These are phyloP conservation scores for Schizothorax lantsangensis DNA, from an alignment of 2,797 vertebrate genomes.

Conservation along the genomic window DNA sequence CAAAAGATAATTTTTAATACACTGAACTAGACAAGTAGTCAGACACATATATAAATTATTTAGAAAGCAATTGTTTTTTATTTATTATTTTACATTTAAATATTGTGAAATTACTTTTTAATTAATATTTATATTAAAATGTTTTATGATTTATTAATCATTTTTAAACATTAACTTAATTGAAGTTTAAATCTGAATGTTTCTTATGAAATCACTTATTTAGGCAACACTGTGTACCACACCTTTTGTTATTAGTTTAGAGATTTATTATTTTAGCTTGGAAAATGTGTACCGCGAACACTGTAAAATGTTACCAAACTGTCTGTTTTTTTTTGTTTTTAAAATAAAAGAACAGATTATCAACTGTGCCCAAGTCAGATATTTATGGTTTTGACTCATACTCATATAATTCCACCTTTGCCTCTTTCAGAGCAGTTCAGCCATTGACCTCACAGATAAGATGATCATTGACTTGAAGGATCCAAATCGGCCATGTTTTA, in stretches of 20 bases:
- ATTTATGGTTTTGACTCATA: constrained; percentile 21
- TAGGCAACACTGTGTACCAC: neutral
- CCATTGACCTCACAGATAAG: constrained; percentile 63
- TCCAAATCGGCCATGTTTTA: constrained; percentile 83
- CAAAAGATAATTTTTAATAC: neutral
- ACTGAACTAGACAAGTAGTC: neutral
- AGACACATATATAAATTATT: neutral
- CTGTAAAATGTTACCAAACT: neutral
- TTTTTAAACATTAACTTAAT: neutral
- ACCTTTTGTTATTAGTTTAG: neutral
- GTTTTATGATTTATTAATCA: neutral
- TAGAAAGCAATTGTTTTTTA: neutral
- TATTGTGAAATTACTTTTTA: neutral
- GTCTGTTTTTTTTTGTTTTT: too few species aligned
- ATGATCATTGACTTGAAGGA: constrained; percentile 71
- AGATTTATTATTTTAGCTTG: neutral
- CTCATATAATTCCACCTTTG: constrained; percentile 23
- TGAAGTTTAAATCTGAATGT: too few species aligned
- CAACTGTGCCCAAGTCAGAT: neutral
- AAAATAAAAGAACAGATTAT: neutral
- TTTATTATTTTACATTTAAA: neutral
- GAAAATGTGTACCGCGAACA: neutral
- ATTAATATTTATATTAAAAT: neutral
- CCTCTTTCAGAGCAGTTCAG: constrained; percentile 63
- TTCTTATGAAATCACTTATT: neutral